Base-by-base conservation (phyloP, 1,140 invertebrate species). In the Hyphantria cunea region DNA sequence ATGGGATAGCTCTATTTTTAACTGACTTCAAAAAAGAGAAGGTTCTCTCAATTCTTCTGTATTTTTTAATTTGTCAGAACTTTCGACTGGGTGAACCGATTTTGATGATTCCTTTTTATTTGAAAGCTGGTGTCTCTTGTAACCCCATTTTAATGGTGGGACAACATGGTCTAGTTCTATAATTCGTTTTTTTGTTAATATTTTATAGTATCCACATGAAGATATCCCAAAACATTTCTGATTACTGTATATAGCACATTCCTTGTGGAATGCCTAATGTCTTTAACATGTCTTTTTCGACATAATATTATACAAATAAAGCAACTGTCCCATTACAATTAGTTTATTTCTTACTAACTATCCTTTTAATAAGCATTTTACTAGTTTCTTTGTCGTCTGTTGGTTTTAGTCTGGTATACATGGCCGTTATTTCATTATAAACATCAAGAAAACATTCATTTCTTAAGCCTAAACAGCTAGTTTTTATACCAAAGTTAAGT, bases 231-330 rank as follows among this genome's bases (percentile, higher is more conserved):
- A 72, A 64, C 66, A 76, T 71, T 78, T 78, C 70, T 74, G 67
- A 77, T 68, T 76, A 69, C 73, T 73, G 64, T 56, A 31, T 51
- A 39, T 12, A 77, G 42, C 14, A 67, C 68, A 78, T 78, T 80
- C 73, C 71, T 68, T 66, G 59, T 72, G 76, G 80, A 82, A 82
- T 86, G 74, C 67, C 70, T 75, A 73, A 72, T n/a, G n/a, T n/a
- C 51, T 82, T 76, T 65, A 70, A 64, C 11, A 68, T 86, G 83
- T 88, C 82, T 81, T 77, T 87, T 82, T 80, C 79, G 84, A 88
- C 84, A 87, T 84, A 68, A 76, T 75, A 67, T 74, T 61, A 70
- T 68, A 76, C 55, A 72, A 84, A 82, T 85, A 83, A 84, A 78
- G 59, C 66, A 67, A 72, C 66, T 76, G 62, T 60, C 25, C 25